A percentile compares a stretch with the other conserved stretches of the same genome.
phyloP scores from a whole-genome alignment of 2,888 invertebrate species.

The Sisyra terminalis region DNA sequence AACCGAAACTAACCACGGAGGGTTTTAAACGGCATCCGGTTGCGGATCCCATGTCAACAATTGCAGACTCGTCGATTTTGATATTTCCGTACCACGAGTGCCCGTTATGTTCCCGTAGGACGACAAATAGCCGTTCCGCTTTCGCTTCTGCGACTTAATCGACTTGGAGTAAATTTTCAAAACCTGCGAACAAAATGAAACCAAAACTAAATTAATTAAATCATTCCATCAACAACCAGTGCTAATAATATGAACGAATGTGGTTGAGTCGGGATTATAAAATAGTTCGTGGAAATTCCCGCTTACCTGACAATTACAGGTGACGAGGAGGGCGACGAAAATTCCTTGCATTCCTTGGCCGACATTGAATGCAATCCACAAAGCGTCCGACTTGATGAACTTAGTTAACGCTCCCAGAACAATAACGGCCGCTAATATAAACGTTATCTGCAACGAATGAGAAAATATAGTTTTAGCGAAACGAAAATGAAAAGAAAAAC shows the following conservation, averaged over 20 bases:
- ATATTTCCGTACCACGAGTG: slow-evolving; percentile 16
- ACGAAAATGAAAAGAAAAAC: not conserved
- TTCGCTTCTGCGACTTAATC: slow-evolving; percentile 17
- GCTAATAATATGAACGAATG: no score
- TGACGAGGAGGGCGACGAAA: slow-evolving; percentile 41
- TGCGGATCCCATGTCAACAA: slow-evolving; percentile 27
- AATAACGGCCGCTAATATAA: slow-evolving; percentile 24
- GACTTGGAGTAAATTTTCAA: slow-evolving; percentile 26
- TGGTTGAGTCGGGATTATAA: no score
- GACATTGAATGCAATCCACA: slow-evolving; percentile 30
- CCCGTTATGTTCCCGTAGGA: slow-evolving; percentile 17
- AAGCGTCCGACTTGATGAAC: slow-evolving; percentile 22
- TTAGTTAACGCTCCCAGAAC: slow-evolving; percentile 25
- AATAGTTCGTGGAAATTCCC: no score
- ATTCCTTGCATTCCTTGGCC: slow-evolving; percentile 38
- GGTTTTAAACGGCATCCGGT: slow-evolving; percentile 25
- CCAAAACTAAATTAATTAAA: no score
- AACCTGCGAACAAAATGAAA: slow-evolving; percentile 14
- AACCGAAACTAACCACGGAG: not conserved
- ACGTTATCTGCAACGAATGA: slow-evolving; percentile 23
- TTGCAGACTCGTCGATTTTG: slow-evolving; percentile 27
- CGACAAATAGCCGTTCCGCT: slow-evolving; percentile 13
- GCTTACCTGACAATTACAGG: slow-evolving; percentile 37
- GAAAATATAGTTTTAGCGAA: not conserved
- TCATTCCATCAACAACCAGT: no score